A percentile compares a stretch with the other conserved stretches of the same genome.
Evolutionary conservation across 2,113 vertebrate species (phyloP).

Genomic region (Prionailurus bengalensis): DNA sequence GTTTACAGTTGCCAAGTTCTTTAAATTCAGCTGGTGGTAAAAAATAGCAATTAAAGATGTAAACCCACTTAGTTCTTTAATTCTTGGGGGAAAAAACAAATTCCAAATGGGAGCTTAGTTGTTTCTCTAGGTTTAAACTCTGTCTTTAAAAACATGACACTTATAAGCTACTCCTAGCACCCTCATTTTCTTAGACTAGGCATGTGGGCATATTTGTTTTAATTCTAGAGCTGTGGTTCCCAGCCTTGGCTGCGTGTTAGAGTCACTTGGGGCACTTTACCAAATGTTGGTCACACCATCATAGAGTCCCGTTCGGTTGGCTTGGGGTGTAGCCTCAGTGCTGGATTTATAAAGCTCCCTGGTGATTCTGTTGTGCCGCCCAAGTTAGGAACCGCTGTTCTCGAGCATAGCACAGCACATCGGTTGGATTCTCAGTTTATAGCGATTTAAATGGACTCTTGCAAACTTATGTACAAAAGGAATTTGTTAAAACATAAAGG

Average conservation of each 20-base stretch:
- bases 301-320: neutral
- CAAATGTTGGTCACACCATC: neutral
- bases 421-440: neutral
- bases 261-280: neutral
- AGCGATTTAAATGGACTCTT: conserved; percentile 2
- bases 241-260: neutral
- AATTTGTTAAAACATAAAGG: conserved; percentile 18
- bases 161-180: neutral
- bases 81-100: neutral
- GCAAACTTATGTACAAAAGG: neutral
- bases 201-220: neutral
- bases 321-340: neutral
- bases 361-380: neutral
- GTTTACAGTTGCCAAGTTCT: conserved; percentile 50
- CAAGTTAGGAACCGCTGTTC: neutral
- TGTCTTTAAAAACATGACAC: neutral
- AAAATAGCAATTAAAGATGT: conserved; percentile 59
- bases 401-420: neutral
- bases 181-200: neutral
- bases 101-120: neutral
- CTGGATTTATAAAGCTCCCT: neutral
- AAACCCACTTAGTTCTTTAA: conserved; percentile 53
- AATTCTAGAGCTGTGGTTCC: neutral
- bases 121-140: conserved; percentile 46
- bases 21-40: conserved; percentile 60